Percentiles rank a stretch among this genome's conserved stretches.
Conservation (phyloP, 2,888 invertebrate genomes). For the Toxonevra muliebris region DNA sequence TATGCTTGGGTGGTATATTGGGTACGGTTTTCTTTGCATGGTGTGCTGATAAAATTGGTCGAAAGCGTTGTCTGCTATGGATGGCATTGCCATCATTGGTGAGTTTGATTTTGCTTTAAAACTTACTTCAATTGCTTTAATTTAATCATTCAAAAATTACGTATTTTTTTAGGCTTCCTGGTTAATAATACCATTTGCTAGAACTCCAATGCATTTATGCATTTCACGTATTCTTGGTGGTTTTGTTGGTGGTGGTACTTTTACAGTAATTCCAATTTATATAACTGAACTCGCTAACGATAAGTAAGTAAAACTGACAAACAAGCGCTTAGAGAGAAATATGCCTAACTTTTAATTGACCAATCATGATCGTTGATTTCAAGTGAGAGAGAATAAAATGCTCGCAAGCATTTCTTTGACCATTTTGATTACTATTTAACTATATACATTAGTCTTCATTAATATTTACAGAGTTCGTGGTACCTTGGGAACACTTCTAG, state of each 20-base stretch:
- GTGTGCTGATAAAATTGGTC: slow-evolving; percentile 57
- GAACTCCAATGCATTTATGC: slow-evolving; percentile 52
- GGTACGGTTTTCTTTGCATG: slow-evolving; percentile 60
- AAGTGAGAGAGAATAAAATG: too few species aligned
- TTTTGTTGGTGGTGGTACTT: slow-evolving; percentile 56
- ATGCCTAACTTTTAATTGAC: too few species aligned
- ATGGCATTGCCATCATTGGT: slow-evolving; percentile 57
- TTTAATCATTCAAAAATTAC: not conserved
- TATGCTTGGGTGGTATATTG: slow-evolving; percentile 58
- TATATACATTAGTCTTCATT: too few species aligned
- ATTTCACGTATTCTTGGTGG: slow-evolving; percentile 56
- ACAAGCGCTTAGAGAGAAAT: not conserved
- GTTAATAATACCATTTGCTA: slow-evolving; percentile 53
- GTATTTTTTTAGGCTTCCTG: slow-evolving; percentile 52
- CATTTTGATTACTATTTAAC: too few species aligned
- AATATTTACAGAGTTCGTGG: slow-evolving; percentile 55
- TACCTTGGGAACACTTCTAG: slow-evolving; percentile 57
- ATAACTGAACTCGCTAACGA: slow-evolving; percentile 59
- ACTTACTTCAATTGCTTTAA: not conserved
- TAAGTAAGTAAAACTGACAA: slow-evolving; percentile 42
- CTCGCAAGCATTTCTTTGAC: too few species aligned
- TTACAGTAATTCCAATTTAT: slow-evolving; percentile 55
- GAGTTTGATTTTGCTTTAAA: slow-evolving; percentile 26
- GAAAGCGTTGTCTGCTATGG: slow-evolving; percentile 52
- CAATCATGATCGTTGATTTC: too few species aligned